Base-by-base conservation (phyloP, 2,113 vertebrate genomes). In the Columba livia region DNA sequence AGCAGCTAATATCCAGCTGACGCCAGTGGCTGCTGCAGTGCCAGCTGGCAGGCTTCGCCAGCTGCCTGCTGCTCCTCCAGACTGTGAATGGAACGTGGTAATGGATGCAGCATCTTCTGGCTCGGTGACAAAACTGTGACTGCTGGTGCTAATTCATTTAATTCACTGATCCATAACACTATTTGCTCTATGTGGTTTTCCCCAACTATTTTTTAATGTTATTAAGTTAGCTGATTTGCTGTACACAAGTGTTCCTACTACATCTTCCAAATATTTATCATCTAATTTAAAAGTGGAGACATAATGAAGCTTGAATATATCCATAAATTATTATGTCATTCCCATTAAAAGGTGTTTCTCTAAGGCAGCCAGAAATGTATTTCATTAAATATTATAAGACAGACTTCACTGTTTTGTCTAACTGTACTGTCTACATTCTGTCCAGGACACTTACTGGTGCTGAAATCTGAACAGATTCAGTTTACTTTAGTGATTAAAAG, bases 401-500 rank as follows among this genome's bases (percentile, higher is more conserved):
- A 95, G 95, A 94, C 80, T 85, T 94, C 64, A 93, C 84, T 94
- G 93, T 97, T 98, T 87, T 88, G 95, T 95, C 79, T 93, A 89
- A 97, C 77, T 97, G 75, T 82, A 96, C 88, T 78, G 82, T 85
- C 90, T 94, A 87, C 79, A 69, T 94, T 89, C 79, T 85, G 82
- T 97, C 94, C 94, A 96, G 66, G 79, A 90, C 81, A 93, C 95
- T 96, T 90, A 85, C 48, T 95, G 94, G 93, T 97, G 95, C 85
- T 94, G 92, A 97, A 98, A 98, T 96, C 79, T 90, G 80, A 96
- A 92, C 64, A 81, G 89, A 96, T 93, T 93, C 94, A 91, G 86
- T 97, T 98, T 98, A 98, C 89, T 97, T 97, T 88, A 95, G 93
- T 51, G 91, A 94, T 92, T 96, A 90, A 89, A 95, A 75, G 40